Evolutionary conservation across 2,888 invertebrate species (phyloP).

Genomic region (Nemapogon koenigi): DNA sequence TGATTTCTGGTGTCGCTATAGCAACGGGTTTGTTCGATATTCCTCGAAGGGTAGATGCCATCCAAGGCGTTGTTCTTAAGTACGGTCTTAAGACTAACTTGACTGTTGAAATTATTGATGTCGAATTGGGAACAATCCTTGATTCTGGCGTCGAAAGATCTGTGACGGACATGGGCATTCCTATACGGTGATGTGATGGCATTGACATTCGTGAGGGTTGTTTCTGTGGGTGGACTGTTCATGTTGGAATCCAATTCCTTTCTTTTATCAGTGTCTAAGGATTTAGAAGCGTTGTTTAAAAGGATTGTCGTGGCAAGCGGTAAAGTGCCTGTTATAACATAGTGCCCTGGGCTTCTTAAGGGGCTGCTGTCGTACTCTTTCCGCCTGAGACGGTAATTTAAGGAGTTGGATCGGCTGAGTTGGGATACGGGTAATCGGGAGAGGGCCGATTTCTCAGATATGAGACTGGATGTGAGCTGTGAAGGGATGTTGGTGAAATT

Average conservation of each 20-base stretch:
- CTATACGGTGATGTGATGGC: slow-evolving; percentile 33
- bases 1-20: slow-evolving; percentile 41
- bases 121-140: slow-evolving; percentile 44
- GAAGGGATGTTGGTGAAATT: slow-evolving; percentile 37
- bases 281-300: slow-evolving; percentile 41
- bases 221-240: slow-evolving; percentile 52
- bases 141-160: slow-evolving; percentile 56
- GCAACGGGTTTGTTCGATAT: slow-evolving; percentile 50
- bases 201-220: slow-evolving; percentile 48
- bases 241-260: slow-evolving; percentile 39
- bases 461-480: slow-evolving; percentile 45
- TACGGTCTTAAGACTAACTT: slow-evolving; percentile 44
- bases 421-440: slow-evolving; percentile 54
- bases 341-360: slow-evolving; percentile 49
- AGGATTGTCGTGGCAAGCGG: slow-evolving; percentile 39
- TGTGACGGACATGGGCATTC: slow-evolving; percentile 59
- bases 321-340: slow-evolving; percentile 52
- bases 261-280: slow-evolving; percentile 39
- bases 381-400: slow-evolving; percentile 49
- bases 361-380: slow-evolving; percentile 53
- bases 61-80: slow-evolving; percentile 52
- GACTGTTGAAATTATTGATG: slow-evolving; percentile 17
- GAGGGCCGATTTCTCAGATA: slow-evolving; percentile 50
- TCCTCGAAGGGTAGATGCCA: slow-evolving; percentile 29
- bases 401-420: slow-evolving; percentile 51